Conservation (phyloP, 2,888 invertebrate genomes). For the Meiosimyza platycephala region DNA sequence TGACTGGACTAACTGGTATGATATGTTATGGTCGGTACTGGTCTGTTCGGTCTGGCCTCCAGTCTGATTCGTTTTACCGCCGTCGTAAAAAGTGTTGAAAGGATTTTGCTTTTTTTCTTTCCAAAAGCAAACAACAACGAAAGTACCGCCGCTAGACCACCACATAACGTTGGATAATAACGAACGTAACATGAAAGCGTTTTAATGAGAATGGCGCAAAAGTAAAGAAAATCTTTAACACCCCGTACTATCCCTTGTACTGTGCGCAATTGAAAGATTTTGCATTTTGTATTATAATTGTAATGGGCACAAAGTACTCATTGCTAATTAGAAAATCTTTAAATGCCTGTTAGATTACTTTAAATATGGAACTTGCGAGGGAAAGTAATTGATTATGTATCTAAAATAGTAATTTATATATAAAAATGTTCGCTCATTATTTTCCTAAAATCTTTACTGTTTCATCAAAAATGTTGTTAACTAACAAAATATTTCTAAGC, state of each 20-base stretch:
- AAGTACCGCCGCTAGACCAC: neutral
- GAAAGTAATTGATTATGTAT: too few relatives aligned
- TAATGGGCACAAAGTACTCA: neutral
- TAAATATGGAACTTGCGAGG: too few relatives aligned
- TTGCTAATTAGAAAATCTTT: too few relatives aligned
- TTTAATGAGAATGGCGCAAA: neutral
- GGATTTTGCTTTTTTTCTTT: conserved; percentile 2
- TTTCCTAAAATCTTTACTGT: too few relatives aligned
- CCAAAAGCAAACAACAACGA: neutral
- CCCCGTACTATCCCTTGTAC: too few relatives aligned
- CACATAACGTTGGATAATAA: neutral
- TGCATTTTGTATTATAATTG: neutral
- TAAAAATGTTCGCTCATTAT: too few relatives aligned
- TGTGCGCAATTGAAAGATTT: neutral
- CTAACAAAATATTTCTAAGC: too few relatives aligned
- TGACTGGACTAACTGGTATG: too few relatives aligned
- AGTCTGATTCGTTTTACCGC: neutral
- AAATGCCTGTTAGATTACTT: too few relatives aligned
- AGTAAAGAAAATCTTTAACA: neutral
- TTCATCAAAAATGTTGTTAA: too few relatives aligned
- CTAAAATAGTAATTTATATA: too few relatives aligned
- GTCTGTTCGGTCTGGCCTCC: neutral
- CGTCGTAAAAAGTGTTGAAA: conserved; percentile 5
- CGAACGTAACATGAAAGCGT: neutral
- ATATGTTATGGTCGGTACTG: too few relatives aligned